Percentiles rank a stretch among this genome's conserved stretches.
These are phyloP conservation scores for Marronus borbonicus DNA, from an alignment of 2,888 invertebrate species.

Conservation along the genomic window DNA sequence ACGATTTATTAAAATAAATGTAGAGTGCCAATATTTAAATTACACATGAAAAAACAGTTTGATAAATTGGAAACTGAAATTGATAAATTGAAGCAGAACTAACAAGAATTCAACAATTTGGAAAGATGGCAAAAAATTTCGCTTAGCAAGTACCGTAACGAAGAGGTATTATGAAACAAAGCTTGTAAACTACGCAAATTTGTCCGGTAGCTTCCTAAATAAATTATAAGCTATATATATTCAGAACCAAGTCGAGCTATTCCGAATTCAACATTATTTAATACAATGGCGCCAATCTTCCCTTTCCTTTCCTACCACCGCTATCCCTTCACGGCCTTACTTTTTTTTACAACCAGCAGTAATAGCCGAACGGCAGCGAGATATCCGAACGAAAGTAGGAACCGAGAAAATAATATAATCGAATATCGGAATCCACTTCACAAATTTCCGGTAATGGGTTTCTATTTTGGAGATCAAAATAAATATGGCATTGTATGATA, in stretches of 20 bases:
- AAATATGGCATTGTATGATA: conserved; percentile 64
- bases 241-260: neutral
- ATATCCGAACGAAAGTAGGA: conserved; percentile 41
- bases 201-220: neutral
- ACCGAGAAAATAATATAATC: conserved; percentile 49
- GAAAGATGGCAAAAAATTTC: too few species aligned
- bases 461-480: conserved; percentile 59
- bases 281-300: conserved; percentile 39
- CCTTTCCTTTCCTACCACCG: neutral
- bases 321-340: neutral
- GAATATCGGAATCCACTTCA: conserved; percentile 53
- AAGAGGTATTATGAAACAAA: too few species aligned
- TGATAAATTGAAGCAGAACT: too few species aligned
- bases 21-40: too few species aligned
- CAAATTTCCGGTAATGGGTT: conserved; percentile 56
- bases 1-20: too few species aligned
- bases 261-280: conserved; percentile 11
- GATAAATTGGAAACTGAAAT: too few species aligned
- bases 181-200: too few species aligned
- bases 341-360: conserved; percentile 11
- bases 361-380: conserved; percentile 32
- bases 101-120: too few species aligned
- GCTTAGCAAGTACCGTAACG: too few species aligned
- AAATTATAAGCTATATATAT: conserved; percentile 14
- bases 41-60: too few species aligned